These are phyloP conservation scores for Capreolus pygargus DNA, from an alignment of 2,113 vertebrate species.

Conservation along the genomic window DNA sequence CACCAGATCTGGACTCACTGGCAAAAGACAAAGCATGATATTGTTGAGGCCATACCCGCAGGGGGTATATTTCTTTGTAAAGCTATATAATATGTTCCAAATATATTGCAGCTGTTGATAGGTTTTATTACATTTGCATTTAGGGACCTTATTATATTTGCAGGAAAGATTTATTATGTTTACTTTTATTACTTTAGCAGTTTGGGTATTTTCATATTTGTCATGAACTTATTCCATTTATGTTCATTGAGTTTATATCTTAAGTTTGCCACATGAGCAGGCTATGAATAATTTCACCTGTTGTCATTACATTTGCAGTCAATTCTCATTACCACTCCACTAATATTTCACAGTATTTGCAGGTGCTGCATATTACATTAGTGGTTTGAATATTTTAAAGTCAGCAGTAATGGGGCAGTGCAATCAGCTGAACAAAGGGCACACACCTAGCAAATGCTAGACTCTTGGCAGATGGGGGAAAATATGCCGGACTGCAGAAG, in stretches of 20 bases:
- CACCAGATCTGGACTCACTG: conserved; percentile 67
- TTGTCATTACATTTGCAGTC: conserved; percentile 80
- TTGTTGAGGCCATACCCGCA: conserved; percentile 80
- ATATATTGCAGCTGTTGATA: conserved; percentile 85
- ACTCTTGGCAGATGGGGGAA: background rate
- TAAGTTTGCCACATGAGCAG: conserved; percentile 73
- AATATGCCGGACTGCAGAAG: background rate
- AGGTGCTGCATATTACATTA: conserved; percentile 80
- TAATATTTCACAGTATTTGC: conserved; percentile 80
- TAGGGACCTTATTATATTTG: conserved; percentile 82
- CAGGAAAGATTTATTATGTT: conserved; percentile 83
- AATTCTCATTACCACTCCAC: conserved; percentile 79
- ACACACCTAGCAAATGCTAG: conserved; percentile 32
- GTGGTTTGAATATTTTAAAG: conserved; percentile 74
- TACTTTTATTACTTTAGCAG: conserved; percentile 80
- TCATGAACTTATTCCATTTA: conserved; percentile 80
- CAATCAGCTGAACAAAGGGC: conserved; percentile 68
- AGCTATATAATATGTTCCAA: conserved; percentile 83
- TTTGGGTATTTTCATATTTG: conserved; percentile 83
- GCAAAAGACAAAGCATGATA: conserved; percentile 82
- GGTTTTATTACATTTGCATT: conserved; percentile 85
- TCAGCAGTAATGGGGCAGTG: conserved; percentile 56
- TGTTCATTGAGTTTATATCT: conserved; percentile 78
- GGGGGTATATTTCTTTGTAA: conserved; percentile 81
- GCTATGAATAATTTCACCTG: conserved; percentile 83